Percentiles rank a stretch among this genome's conserved stretches.
Evolutionary conservation across 2,113 vertebrate species (phyloP).

Genomic region (Nesogale talazaci): DNA sequence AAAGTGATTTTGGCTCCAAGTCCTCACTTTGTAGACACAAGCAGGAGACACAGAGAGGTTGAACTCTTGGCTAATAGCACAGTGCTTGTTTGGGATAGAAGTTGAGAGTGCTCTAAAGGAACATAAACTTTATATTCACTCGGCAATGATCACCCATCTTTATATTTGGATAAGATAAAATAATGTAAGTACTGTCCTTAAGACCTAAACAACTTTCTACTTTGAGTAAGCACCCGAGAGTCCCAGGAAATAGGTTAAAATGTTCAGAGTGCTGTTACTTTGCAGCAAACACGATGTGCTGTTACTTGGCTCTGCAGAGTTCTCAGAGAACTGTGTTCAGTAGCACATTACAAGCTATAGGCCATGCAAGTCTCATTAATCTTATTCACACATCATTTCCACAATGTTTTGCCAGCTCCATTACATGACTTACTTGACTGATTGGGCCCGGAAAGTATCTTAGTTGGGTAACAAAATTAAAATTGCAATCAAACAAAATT

Average conservation of each 20-base stretch:
- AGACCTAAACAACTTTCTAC: constrained; percentile 26
- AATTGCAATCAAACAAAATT: neutral
- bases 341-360: constrained; percentile 19
- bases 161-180: constrained; percentile 12
- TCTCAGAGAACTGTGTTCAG: constrained; percentile 26
- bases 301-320: neutral
- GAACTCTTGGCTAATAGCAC: neutral
- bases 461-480: neutral
- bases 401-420: constrained; percentile 24
- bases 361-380: neutral
- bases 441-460: neutral
- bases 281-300: constrained; percentile 34
- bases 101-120: neutral
- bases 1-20: neutral
- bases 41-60: neutral
- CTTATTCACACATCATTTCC: neutral
- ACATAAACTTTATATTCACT: neutral
- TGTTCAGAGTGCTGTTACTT: no score
- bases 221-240: no score
- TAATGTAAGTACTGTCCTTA: constrained; percentile 1
- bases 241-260: no score
- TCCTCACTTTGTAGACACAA: neutral
- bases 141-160: neutral
- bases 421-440: neutral
- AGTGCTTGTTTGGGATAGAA: neutral